phyloP scores from a whole-genome alignment of 2,113 vertebrate genomes.

The Chionis minor region DNA sequence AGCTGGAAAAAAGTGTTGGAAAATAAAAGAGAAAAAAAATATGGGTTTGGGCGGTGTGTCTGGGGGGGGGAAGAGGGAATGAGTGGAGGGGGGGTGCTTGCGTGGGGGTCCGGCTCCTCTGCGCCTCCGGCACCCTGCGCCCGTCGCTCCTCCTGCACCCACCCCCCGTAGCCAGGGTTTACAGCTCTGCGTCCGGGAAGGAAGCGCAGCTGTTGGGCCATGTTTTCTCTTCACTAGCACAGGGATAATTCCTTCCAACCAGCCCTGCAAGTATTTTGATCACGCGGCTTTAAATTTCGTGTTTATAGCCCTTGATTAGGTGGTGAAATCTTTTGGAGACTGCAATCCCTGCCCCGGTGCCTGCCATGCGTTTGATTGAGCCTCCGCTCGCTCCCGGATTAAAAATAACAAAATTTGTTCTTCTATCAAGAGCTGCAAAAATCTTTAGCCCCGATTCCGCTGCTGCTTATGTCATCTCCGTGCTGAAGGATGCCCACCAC shows the following conservation, averaged over 20 bases:
- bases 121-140: not conserved
- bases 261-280: not conserved
- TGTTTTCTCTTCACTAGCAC: accelerated
- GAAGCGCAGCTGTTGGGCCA: not conserved
- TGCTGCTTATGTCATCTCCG: not conserved
- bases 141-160: not conserved
- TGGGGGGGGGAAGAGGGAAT: not conserved
- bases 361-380: not conserved
- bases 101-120: not conserved
- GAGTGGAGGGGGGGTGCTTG: not conserved
- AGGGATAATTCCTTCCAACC: not conserved
- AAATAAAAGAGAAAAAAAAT: not conserved
- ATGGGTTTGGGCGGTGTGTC: too few relatives aligned
- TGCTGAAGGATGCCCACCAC: not conserved
- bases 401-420: not conserved
- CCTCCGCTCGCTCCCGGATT: not conserved
- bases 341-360: not conserved
- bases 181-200: not conserved
- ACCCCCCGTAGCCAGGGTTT: not conserved
- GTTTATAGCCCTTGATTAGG: constrained; percentile 21
- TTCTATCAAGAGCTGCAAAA: not conserved
- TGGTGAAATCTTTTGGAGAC: not conserved
- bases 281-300: not conserved
- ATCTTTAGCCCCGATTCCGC: not conserved
- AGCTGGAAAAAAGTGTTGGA: not conserved